Evolutionary conservation across 2,888 invertebrate species (phyloP).

Genomic region (Tribolium freemani): DNA sequence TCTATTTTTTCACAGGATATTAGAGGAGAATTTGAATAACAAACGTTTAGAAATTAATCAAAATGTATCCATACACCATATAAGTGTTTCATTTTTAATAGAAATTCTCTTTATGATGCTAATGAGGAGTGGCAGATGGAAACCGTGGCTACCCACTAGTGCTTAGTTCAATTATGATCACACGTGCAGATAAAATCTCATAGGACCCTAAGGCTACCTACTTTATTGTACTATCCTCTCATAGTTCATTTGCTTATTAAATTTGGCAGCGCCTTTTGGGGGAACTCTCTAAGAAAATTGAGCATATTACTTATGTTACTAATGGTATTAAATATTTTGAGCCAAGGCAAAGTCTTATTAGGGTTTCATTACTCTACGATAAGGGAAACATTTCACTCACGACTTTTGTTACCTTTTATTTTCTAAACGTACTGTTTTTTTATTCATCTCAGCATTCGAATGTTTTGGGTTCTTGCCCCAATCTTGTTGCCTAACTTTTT

Average conservation of each 20-base stretch:
- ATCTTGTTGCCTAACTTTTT: neutral
- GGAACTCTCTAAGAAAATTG: neutral
- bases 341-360: neutral
- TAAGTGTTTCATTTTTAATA: constrained; percentile 38
- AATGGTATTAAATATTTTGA: neutral
- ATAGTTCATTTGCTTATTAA: constrained; percentile 34
- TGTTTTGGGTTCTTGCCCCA: no score
- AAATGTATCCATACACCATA: neutral
- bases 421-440: no score
- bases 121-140: constrained; percentile 37
- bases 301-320: neutral
- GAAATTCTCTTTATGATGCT: constrained; percentile 40
- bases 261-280: constrained; percentile 18
- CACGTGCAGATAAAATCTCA: constrained; percentile 44
- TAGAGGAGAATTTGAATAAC: neutral
- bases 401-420: no score
- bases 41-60: constrained; percentile 2
- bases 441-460: no score
- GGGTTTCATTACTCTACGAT: neutral
- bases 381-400: no score
- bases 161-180: constrained; percentile 43
- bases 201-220: constrained; percentile 31
- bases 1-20: neutral
- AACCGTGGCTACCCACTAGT: constrained; percentile 40
- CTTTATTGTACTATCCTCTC: constrained; percentile 19